Conservation (phyloP, 2,888 invertebrate species). For the Pantelozetes paolii region DNA sequence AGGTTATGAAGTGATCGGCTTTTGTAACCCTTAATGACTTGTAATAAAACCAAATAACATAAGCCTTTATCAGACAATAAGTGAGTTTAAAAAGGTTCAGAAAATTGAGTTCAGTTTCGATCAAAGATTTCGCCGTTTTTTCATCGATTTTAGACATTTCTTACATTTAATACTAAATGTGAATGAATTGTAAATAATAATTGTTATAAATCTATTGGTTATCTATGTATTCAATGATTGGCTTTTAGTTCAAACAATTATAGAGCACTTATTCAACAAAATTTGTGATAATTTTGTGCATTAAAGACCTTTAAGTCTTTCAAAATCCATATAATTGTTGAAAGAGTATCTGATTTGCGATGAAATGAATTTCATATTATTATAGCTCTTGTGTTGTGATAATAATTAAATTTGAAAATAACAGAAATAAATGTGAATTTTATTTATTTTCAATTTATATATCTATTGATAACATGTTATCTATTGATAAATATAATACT, state of each 20-base stretch:
- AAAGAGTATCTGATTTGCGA: neutral
- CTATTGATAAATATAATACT: too few relatives aligned
- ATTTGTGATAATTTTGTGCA: neutral
- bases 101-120: conserved; percentile 23
- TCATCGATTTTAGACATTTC: conserved; percentile 11
- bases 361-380: conserved; percentile 17
- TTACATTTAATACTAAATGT: neutral
- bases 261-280: neutral
- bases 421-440: too few relatives aligned
- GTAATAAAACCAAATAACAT: neutral
- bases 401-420: neutral
- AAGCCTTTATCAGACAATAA: conserved; percentile 4
- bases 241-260: neutral
- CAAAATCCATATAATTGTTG: neutral
- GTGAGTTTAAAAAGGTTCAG: conserved; percentile 18
- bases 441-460: too few relatives aligned
- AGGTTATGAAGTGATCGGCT: neutral
- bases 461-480: too few relatives aligned
- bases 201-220: conserved; percentile 3
- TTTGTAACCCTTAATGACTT: neutral
- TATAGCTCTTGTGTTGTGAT: neutral
- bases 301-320: neutral
- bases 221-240: neutral
- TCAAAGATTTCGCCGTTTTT: neutral
- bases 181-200: neutral